phyloP scores from a whole-genome alignment of 92 coral and sea anemone genomes.

The Paramuricea clavata region DNA sequence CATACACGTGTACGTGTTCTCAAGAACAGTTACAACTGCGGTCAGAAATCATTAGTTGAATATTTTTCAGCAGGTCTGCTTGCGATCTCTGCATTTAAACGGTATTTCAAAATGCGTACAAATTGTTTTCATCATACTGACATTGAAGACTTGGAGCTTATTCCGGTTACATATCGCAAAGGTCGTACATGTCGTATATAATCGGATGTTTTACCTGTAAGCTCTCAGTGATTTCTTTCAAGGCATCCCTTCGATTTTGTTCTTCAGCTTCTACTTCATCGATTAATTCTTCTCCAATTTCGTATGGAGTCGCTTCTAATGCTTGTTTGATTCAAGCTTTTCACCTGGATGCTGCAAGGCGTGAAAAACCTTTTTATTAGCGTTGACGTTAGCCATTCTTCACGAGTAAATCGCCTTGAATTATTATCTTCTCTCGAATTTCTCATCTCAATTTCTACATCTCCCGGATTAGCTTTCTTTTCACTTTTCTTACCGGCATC shows the following conservation, averaged over 20 bases:
- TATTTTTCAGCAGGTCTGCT: too few relatives aligned
- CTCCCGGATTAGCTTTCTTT: neutral
- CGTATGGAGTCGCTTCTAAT: too few relatives aligned
- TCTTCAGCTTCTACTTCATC: conserved; percentile 40
- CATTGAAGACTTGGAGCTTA: conserved; percentile 59
- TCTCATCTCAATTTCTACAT: conserved; percentile 29
- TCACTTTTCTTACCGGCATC: conserved; percentile 18
- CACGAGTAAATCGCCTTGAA: conserved; percentile 5
- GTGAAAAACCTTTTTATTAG: conserved; percentile 30
- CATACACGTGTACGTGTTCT: too few relatives aligned
- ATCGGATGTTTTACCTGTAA: conserved; percentile 41
- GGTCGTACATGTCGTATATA: conserved; percentile 31
- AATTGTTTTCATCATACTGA: conserved; percentile 62
- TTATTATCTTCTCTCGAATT: conserved; percentile 28
- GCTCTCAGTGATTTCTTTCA: conserved; percentile 35
- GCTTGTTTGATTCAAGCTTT: neutral
- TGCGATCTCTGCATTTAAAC: conserved; percentile 70
- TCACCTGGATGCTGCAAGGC: conserved; percentile 7
- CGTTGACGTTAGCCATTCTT: conserved; percentile 33
- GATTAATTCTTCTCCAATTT: neutral
- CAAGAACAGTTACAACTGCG: neutral
- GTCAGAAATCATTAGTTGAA: neutral
- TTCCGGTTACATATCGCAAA: conserved; percentile 29
- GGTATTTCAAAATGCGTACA: conserved; percentile 65
- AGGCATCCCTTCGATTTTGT: conserved; percentile 12